Conservation (phyloP, 2,797 vertebrate genomes). For the Brotula barbata region DNA sequence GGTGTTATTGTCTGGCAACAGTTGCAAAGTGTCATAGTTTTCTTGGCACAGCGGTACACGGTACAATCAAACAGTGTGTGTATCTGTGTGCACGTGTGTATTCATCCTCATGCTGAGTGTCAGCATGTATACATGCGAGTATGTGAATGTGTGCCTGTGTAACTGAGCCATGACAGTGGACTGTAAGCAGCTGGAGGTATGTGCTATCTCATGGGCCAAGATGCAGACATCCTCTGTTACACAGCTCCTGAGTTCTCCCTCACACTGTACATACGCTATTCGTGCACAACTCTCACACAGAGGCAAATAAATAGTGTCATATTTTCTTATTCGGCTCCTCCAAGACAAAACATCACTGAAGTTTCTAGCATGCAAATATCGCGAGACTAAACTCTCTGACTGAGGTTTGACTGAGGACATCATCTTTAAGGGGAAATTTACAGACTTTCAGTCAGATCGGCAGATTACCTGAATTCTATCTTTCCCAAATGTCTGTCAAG, state of each 20-base stretch:
- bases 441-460: conserved; percentile 26
- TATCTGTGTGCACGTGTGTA: neutral
- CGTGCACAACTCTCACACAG: conserved; percentile 11
- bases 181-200: conserved; percentile 13
- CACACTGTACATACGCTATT: conserved; percentile 22
- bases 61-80: conserved; percentile 16
- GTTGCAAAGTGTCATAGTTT: conserved; percentile 26
- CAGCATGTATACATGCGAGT: conserved; percentile 2
- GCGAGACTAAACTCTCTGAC: conserved; percentile 18
- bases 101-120: neutral
- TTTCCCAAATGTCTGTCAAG: conserved; percentile 46
- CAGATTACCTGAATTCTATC: conserved; percentile 33
- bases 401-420: conserved; percentile 38
- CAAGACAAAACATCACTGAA: neutral
- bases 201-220: conserved; percentile 9
- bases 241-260: neutral
- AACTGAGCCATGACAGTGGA: conserved; percentile 10
- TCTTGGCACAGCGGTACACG: conserved; percentile 18
- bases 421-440: conserved; percentile 32
- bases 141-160: conserved; percentile 26
- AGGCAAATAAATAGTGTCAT: conserved; percentile 5
- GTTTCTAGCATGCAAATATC: conserved; percentile 30
- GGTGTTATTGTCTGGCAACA: conserved; percentile 41
- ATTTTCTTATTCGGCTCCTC: conserved; percentile 9
- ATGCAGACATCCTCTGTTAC: neutral